Evolutionary conservation across 2,113 vertebrate species (phyloP), one percentile per base, ranked within the genome.

Genomic region (Zingel zingel): DNA sequence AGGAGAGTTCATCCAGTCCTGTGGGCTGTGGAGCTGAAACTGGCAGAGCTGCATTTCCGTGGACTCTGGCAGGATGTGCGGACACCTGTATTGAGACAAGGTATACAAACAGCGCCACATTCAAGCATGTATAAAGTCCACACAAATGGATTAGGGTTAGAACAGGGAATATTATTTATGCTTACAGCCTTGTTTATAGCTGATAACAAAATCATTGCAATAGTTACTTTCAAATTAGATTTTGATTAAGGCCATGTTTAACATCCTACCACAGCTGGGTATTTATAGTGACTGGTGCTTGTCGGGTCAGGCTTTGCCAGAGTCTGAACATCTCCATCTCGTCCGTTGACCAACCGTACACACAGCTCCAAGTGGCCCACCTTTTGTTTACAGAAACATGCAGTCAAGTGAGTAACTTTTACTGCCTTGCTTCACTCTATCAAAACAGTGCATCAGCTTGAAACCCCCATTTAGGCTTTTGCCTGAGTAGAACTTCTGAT

Each of bases 281-380:
- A 94, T 45, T 91, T 94, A 79, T 96, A 96, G 8, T 92, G 81
- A 1, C 85, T 77, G 74, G 76, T 89, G 48, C 72, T 90, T 73
- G 85, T 71, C 18, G 86, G 94, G 23, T 94, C 89, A 11, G 94
- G 81, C 23, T 89, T 91, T 23, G 83, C 86, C 75, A 94, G 66
- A 6, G 88, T 86, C 73, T 96, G 95, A 21, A 90, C 50, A 18
- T 86, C 92, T 48, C 87, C 93, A 71, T 97, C 96, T 86, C 95
- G 93, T 6, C 94, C 87, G 10, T 96, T 97, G 14, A 93, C 89
- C 47, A 96, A 56, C 14, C 95, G 88, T 39, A 96, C 68, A 58
- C 93, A 96, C 77, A 97, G 84, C 91, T 96, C 96, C 62, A 93
- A 88, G 63, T 92, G 91, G 47, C 93, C 94, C 71, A 91, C 79